Conservation (phyloP, 2,113 vertebrate species). For the Pyxicephalus adspersus region DNA sequence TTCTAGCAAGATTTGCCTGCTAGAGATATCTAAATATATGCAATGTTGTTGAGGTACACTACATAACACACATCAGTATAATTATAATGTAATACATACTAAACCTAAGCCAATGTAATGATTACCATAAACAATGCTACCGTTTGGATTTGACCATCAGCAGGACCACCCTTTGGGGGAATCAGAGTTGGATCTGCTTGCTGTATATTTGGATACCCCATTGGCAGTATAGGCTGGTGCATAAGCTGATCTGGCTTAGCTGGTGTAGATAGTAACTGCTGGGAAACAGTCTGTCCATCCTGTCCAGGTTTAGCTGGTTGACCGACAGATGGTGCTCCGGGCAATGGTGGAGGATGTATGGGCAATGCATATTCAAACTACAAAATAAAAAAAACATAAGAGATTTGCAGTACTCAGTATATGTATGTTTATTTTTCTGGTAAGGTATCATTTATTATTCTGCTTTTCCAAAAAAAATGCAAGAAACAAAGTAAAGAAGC, state of each 20-base stretch:
- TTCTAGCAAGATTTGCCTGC: neutral
- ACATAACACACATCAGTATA: neutral
- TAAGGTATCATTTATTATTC: too few relatives aligned
- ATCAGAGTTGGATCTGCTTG: constrained; percentile 51
- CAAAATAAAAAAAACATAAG: constrained; percentile 53
- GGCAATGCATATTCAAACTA: constrained; percentile 63
- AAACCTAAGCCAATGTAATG: neutral
- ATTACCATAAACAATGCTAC: constrained; percentile 53
- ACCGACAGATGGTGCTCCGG: constrained; percentile 58
- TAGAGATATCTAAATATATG: neutral
- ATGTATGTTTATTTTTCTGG: too few relatives aligned
- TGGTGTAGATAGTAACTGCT: constrained; percentile 30
- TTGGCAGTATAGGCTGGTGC: constrained; percentile 40
- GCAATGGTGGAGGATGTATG: constrained; percentile 58
- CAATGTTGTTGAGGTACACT: neutral
- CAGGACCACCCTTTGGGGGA: constrained; percentile 55
- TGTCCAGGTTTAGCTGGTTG: constrained; percentile 48
- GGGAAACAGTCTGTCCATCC: constrained; percentile 52
- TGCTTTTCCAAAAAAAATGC: too few relatives aligned
- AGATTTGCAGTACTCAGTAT: too few relatives aligned
- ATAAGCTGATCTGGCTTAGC: constrained; percentile 17
- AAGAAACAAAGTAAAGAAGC: too few relatives aligned
- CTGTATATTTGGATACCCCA: constrained; percentile 45
- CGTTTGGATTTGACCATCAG: constrained; percentile 55
- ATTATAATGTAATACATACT: neutral